Evolutionary conservation across 2,797 vertebrate genomes (phyloP).

Genomic region (Anabacerthia variegaticeps): DNA sequence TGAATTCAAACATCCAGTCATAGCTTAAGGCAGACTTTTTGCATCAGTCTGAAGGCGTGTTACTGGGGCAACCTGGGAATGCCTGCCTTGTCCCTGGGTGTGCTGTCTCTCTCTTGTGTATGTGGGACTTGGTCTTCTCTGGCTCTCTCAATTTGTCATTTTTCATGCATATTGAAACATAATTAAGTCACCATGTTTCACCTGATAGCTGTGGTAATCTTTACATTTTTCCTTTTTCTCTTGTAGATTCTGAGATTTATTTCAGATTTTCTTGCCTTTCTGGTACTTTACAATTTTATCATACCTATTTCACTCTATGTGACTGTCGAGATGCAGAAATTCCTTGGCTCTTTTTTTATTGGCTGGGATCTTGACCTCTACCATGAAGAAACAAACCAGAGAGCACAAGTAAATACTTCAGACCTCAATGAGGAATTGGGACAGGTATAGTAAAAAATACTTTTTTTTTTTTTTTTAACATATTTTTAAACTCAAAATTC

Average conservation of each 20-base stretch:
- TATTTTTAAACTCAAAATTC: not conserved
- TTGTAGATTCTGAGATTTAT: conserved; percentile 94
- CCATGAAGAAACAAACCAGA: conserved; percentile 93
- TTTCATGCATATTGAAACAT: not conserved
- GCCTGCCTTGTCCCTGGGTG: not conserved
- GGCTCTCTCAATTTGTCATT: not conserved
- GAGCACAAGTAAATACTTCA: conserved; percentile 97
- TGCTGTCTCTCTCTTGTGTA: not conserved
- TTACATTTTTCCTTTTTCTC: not conserved
- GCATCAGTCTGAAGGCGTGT: not conserved
- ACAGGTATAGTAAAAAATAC: conserved; percentile 81
- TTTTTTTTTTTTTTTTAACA: not conserved
- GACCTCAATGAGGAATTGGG: conserved; percentile 98
- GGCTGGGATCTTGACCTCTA: conserved; percentile 98
- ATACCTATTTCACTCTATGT: conserved; percentile 99
- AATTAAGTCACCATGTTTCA: not conserved
- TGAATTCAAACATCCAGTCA: not conserved
- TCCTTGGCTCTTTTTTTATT: conserved; percentile 97
- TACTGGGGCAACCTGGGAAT: not conserved
- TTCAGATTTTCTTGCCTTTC: conserved; percentile 97
- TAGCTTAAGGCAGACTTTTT: not conserved
- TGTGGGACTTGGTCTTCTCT: not conserved
- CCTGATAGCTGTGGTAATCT: not conserved
- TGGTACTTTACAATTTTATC: conserved; percentile 99
- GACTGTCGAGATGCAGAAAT: conserved; percentile 99